Conservation (phyloP, 2,888 invertebrate genomes). For the Perizoma affinitatum region DNA sequence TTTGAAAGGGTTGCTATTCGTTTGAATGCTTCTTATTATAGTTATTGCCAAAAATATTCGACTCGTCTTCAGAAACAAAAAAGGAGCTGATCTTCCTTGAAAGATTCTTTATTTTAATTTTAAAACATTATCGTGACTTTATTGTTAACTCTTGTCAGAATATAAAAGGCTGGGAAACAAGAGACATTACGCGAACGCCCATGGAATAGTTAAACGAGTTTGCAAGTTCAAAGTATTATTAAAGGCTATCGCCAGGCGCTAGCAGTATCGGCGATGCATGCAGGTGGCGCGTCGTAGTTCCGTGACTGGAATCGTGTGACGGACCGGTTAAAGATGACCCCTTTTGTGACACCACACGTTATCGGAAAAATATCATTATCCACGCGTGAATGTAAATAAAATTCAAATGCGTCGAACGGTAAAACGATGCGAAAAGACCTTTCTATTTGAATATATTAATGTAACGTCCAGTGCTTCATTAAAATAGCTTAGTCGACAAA, state of each 20-base stretch:
- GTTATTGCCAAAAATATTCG: too few species aligned
- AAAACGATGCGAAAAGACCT: constrained; percentile 24
- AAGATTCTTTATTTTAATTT: constrained; percentile 13
- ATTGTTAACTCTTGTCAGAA: constrained; percentile 34
- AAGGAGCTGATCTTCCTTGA: constrained; percentile 9
- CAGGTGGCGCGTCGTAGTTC: constrained; percentile 69
- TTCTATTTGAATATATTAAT: constrained; percentile 20
- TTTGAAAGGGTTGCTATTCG: too few species aligned
- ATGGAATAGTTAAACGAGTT: constrained; percentile 44
- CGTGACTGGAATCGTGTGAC: constrained; percentile 74
- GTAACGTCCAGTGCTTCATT: constrained; percentile 13
- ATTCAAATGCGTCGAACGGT: constrained; percentile 54
- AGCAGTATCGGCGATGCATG: constrained; percentile 69
- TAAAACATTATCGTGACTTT: constrained; percentile 35
- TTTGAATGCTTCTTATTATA: too few species aligned
- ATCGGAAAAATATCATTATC: constrained; percentile 53
- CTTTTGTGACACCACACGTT: constrained; percentile 52
- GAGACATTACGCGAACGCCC: constrained; percentile 33
- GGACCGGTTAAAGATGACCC: constrained; percentile 68
- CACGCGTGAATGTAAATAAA: constrained; percentile 54
- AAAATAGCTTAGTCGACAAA: constrained; percentile 21
- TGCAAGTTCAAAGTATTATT: constrained; percentile 53
- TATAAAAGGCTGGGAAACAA: constrained; percentile 41
- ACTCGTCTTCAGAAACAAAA: constrained; percentile 23
- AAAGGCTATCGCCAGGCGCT: constrained; percentile 66